Percentiles rank a stretch among this genome's conserved stretches.
Evolutionary conservation across 2,888 invertebrate species (phyloP).

Genomic region (Thereva nobilitata): DNA sequence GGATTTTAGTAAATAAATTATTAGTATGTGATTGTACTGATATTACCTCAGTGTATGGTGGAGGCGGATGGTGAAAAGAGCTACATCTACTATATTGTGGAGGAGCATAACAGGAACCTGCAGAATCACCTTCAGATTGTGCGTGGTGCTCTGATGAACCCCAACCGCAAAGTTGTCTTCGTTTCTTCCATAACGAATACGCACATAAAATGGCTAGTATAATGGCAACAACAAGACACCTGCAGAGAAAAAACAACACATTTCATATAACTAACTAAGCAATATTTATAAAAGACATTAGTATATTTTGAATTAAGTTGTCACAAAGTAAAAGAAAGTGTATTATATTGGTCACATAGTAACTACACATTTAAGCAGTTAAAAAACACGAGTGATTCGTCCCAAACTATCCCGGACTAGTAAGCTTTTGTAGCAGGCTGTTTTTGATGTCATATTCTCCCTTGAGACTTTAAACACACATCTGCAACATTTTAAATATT

Average conservation of each 20-base stretch:
- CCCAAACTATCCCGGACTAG: too few relatives aligned
- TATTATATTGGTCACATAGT: too few relatives aligned
- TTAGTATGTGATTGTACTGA: neutral
- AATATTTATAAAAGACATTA: neutral
- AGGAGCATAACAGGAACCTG: conserved; percentile 80
- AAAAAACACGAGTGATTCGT: too few relatives aligned
- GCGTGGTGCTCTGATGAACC: conserved; percentile 60
- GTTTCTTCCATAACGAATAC: conserved; percentile 68
- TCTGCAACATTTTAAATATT: too few relatives aligned
- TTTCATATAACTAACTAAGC: neutral
- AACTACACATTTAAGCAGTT: too few relatives aligned
- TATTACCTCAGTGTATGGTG: conserved; percentile 80
- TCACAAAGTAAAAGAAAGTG: too few relatives aligned
- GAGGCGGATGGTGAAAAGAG: conserved; percentile 80
- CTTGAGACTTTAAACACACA: too few relatives aligned
- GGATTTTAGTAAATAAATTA: neutral
- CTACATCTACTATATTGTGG: conserved; percentile 84
- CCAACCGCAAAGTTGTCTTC: conserved; percentile 60
- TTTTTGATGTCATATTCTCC: too few relatives aligned
- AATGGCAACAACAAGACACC: conserved; percentile 71
- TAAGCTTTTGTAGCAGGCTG: too few relatives aligned
- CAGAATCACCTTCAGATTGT: conserved; percentile 75
- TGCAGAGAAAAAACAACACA: conserved; percentile 48
- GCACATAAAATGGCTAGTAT: conserved; percentile 71
- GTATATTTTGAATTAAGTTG: too few relatives aligned